Conservation (phyloP, 2,797 vertebrate species). For the Eleutherodactylus coqui region DNA sequence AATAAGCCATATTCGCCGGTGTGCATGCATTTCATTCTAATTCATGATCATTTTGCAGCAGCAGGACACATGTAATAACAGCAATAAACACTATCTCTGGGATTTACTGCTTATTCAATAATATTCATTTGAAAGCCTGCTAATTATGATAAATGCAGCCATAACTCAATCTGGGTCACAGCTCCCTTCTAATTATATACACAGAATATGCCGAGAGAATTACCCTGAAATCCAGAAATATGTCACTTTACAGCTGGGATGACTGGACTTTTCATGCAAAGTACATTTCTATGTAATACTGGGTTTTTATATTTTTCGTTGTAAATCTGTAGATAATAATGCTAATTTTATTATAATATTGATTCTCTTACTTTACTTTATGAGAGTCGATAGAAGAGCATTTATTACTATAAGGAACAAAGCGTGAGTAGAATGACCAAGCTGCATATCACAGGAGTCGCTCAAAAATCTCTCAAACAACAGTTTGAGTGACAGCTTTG, state of each 20-base stretch:
- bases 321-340: too few relatives aligned
- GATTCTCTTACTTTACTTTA: too few relatives aligned
- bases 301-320: too few relatives aligned
- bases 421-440: not conserved
- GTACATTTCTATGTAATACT: not conserved
- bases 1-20: too few relatives aligned
- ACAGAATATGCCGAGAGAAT: not conserved
- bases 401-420: too few relatives aligned
- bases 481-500: too few relatives aligned
- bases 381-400: too few relatives aligned
- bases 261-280: not conserved
- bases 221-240: not conserved
- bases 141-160: not conserved
- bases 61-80: not conserved
- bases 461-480: too few relatives aligned
- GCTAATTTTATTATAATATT: too few relatives aligned
- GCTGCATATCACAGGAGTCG: not conserved
- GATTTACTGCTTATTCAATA: not conserved
- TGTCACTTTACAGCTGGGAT: not conserved
- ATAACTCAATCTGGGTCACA: conserved; percentile 28
- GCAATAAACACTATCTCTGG: not conserved
- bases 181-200: conserved; percentile 4
- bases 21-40: not conserved
- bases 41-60: not conserved
- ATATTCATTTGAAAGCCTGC: not conserved